A percentile compares a stretch with the other conserved stretches of the same genome.
Conservation (phyloP, 2,888 invertebrate genomes). For the Chydorus sphaericus region DNA sequence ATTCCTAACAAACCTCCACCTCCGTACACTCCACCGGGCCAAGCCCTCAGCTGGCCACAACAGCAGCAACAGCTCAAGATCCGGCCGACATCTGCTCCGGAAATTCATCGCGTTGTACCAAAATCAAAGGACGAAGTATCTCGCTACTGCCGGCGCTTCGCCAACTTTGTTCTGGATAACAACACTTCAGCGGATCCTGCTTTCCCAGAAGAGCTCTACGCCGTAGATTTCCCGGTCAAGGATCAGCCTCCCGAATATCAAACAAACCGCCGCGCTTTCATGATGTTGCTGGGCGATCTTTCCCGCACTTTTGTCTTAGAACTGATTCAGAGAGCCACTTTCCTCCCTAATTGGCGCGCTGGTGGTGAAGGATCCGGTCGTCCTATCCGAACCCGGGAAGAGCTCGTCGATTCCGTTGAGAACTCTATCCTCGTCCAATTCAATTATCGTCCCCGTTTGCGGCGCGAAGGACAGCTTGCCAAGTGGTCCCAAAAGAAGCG, state of each 20-base stretch:
- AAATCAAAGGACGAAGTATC: conserved; percentile 34
- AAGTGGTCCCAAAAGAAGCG: conserved; percentile 47
- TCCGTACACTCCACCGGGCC: conserved; percentile 49
- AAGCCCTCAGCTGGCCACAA: conserved; percentile 15
- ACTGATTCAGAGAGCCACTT: not conserved
- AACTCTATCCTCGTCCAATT: conserved; percentile 38
- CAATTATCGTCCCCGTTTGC: conserved; percentile 35
- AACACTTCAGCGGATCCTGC: not conserved
- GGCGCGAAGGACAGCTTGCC: conserved; percentile 41
- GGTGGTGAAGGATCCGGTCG: not conserved
- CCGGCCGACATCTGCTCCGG: conserved; percentile 21
- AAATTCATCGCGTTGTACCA: conserved; percentile 27
- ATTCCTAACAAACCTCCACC: conserved; percentile 62
- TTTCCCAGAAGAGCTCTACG: not conserved
- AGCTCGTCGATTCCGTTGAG: conserved; percentile 35
- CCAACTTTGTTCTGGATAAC: not conserved
- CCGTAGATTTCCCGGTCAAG: not conserved
- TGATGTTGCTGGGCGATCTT: not conserved
- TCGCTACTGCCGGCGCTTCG: conserved; percentile 29
- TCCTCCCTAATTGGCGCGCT: not conserved
- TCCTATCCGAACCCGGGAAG: conserved; percentile 20
- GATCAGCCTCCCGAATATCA: conserved; percentile 4
- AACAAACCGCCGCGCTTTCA: not conserved
- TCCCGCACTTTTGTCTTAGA: not conserved
- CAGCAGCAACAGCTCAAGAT: no score